Evolutionary conservation across 2,888 invertebrate species (phyloP).

Genomic region (Ectobius pallidus): DNA sequence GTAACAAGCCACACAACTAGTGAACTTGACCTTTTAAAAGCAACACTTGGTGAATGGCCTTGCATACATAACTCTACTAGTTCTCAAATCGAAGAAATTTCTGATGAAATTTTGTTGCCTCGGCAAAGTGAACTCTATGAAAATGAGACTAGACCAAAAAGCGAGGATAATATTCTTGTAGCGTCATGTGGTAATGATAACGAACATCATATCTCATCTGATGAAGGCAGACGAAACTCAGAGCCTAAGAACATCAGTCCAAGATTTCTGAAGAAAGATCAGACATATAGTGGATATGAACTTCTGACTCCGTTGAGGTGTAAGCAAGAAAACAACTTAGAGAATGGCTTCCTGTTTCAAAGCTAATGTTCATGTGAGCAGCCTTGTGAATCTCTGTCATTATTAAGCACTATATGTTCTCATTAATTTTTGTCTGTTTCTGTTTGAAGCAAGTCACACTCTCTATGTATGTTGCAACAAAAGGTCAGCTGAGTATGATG

Average conservation of each 20-base stretch:
- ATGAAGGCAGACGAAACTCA: not conserved
- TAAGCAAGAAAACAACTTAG: not conserved
- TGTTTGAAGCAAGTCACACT: no score
- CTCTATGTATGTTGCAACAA: no score
- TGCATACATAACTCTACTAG: no score
- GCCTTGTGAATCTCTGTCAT: not conserved
- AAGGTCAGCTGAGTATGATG: no score
- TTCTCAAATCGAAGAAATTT: no score
- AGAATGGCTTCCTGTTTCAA: not conserved
- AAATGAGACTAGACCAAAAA: not conserved
- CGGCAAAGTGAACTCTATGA: not conserved
- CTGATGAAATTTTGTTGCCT: not conserved
- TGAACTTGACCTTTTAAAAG: conserved; percentile 7
- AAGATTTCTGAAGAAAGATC: not conserved
- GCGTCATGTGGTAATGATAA: not conserved
- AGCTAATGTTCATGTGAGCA: not conserved
- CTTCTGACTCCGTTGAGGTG: not conserved
- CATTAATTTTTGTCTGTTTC: no score
- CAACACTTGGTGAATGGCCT: not conserved
- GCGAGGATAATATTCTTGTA: not conserved
- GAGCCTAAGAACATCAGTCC: not conserved
- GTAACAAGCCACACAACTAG: not conserved
- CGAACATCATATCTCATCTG: not conserved
- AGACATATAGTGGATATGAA: not conserved
- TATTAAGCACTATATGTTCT: not conserved